Evolutionary conservation across 1,140 invertebrate genomes (phyloP).

Genomic region (Apis florea): DNA sequence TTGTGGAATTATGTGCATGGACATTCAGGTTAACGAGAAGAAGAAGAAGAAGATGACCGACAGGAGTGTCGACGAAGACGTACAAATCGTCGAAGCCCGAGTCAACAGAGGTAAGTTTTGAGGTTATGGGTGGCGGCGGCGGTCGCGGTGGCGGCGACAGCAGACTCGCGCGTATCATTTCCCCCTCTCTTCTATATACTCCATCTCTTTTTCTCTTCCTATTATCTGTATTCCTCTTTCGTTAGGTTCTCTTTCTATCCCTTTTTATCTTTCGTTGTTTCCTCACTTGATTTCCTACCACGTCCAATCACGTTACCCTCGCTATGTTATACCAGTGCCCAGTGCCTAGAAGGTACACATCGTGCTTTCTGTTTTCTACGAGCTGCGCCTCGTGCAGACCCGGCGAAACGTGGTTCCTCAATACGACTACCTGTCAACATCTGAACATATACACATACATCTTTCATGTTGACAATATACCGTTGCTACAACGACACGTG

Average conservation of each 20-base stretch:
- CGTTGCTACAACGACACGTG: constrained; percentile 12
- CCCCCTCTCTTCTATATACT: background rate
- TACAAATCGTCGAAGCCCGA: constrained; percentile 76
- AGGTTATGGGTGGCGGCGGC: constrained; percentile 65
- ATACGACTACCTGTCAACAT: constrained; percentile 39
- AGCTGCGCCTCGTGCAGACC: constrained; percentile 38
- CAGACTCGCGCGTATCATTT: constrained; percentile 43
- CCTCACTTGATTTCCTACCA: constrained; percentile 20
- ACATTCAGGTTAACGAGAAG: constrained; percentile 76
- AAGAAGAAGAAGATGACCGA: constrained; percentile 79
- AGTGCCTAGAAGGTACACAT: constrained; percentile 22
- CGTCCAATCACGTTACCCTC: constrained; percentile 27
- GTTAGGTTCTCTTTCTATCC: constrained; percentile 6
- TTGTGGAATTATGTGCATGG: constrained; percentile 78
- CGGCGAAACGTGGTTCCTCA: constrained; percentile 53
- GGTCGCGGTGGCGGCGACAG: constrained; percentile 25
- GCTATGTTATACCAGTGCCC: background rate
- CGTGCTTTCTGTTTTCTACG: constrained; percentile 22
- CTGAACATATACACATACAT: background rate
- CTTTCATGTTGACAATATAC: constrained; percentile 16
- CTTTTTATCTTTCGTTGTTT: background rate
- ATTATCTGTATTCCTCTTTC: background rate
- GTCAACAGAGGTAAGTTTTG: constrained; percentile 75
- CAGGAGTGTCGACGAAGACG: constrained; percentile 75
- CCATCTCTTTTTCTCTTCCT: constrained; percentile 9